Base-by-base conservation (phyloP, 2,797 vertebrate genomes). In the Pantherophis vulpinus region DNA sequence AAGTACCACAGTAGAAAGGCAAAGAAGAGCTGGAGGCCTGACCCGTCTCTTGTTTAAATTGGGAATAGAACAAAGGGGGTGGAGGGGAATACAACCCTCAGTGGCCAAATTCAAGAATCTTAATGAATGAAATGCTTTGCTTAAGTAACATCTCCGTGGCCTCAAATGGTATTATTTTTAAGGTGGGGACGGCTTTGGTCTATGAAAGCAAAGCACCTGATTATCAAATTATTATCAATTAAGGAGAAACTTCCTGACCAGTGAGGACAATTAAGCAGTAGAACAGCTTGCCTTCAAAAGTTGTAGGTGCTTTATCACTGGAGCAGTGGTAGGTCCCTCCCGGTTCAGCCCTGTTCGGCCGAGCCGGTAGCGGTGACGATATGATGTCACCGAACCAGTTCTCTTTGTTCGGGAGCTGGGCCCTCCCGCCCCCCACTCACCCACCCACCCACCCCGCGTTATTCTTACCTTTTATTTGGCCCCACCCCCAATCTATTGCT, bases 21-120 rank as follows among this genome's bases (percentile, higher is more conserved):
- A 95, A 96, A 96, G 97, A 97, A 93, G 96, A 97, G 95, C 95
- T 54, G 18, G 93, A 91, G 96, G 96, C 96, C 96, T 32, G 90
- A 96, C 95, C 63, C 2, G 54, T 94, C 66, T 47, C 94, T 93
- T 94, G 90, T 96, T 94, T 94, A 95, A 93, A 94, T 89, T 94
- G 91, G 93, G 93, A 93, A 93, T 12, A 91, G 91, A 94, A 96
- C 88, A 92, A 86, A 87, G 86, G 92, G 92, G 95, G 4, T 2
- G 10, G 74, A 42, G 83, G 86, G 93, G 95, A 42, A 95, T 56
- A 92, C 86, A 91, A 0, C 79, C 29, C 70, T 93, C 29, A 42
- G 92, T 60, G 87, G 25, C 90, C 58, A 89, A 58, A 89, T 27
- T 54, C 32, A 11, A 88, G 51, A 83, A 51, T 37, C 25, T 89